These are phyloP conservation scores for Nesoenas mayeri DNA, from an alignment of 2,113 vertebrate species.

Conservation along the genomic window DNA sequence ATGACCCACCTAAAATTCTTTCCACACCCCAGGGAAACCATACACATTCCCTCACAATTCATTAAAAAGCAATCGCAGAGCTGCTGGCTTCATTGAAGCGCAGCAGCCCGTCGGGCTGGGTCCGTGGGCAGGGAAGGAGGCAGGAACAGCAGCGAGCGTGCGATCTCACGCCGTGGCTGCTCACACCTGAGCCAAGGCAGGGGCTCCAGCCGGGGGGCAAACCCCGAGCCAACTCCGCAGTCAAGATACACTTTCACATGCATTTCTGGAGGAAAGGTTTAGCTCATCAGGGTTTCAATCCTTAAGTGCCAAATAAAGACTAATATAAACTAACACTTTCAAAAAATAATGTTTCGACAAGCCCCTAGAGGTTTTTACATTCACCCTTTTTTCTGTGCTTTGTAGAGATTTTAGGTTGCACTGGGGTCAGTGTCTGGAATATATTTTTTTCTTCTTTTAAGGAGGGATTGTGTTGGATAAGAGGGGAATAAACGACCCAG, in stretches of 20 bases:
- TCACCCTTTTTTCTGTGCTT: background rate
- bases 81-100: background rate
- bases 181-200: background rate
- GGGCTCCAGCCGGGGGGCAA: background rate
- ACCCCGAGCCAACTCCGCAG: background rate
- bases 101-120: accelerated
- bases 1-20: conserved; percentile 25
- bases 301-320: background rate
- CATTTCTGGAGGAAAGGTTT: background rate
- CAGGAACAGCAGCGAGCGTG: background rate
- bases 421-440: background rate
- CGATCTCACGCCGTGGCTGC: background rate
- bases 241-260: background rate
- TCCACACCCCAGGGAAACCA: background rate
- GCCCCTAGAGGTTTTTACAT: background rate
- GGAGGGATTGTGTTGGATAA: background rate
- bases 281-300: background rate
- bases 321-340: background rate
- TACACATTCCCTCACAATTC: background rate
- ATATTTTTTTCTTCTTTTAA: background rate
- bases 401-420: background rate
- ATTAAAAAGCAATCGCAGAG: background rate
- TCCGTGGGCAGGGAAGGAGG: background rate
- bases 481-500: background rate
- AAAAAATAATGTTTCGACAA: background rate